Percentiles rank a stretch among this genome's conserved stretches.
Conservation (phyloP, 2,888 invertebrate species). For the Eumacrocentrus americanus region DNA sequence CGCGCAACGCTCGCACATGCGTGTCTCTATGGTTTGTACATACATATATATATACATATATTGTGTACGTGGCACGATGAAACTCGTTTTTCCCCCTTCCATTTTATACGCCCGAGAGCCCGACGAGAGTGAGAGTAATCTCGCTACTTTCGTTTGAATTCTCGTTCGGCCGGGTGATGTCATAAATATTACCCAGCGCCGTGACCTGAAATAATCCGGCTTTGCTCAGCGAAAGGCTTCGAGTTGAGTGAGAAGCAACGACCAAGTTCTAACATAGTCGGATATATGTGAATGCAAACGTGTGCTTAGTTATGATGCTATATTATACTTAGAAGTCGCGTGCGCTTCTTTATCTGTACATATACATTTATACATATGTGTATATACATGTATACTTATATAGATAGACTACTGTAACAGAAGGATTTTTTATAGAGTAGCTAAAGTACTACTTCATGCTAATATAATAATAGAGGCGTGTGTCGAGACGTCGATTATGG, state of each 20-base stretch:
- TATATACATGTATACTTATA: not conserved
- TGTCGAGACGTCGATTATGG: constrained; percentile 28
- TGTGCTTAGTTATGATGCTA: no score
- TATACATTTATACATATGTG: not conserved
- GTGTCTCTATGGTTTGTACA: not conserved
- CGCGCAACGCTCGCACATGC: not conserved
- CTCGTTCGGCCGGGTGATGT: constrained; percentile 53
- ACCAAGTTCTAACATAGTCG: no score
- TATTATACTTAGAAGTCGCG: no score
- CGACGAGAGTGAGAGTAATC: constrained; percentile 38
- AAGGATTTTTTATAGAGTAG: no score
- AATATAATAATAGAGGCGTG: constrained; percentile 21
- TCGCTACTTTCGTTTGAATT: constrained; percentile 55
- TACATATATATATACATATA: constrained; percentile 8
- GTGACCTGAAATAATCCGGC: constrained; percentile 48
- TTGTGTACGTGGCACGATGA: constrained; percentile 19
- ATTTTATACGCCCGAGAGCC: no score
- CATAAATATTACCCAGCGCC: constrained; percentile 54
- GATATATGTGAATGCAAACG: no score
- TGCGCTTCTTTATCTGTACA: not conserved
- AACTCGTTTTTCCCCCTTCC: constrained; percentile 29
- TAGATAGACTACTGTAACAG: not conserved
- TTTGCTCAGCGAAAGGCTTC: constrained; percentile 23
- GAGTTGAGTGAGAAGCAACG: not conserved
- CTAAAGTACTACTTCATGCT: no score